Percentiles rank a stretch among this genome's conserved stretches.
phyloP scores from a whole-genome alignment of 1,140 invertebrate species.

The Drosophila neocordata region DNA sequence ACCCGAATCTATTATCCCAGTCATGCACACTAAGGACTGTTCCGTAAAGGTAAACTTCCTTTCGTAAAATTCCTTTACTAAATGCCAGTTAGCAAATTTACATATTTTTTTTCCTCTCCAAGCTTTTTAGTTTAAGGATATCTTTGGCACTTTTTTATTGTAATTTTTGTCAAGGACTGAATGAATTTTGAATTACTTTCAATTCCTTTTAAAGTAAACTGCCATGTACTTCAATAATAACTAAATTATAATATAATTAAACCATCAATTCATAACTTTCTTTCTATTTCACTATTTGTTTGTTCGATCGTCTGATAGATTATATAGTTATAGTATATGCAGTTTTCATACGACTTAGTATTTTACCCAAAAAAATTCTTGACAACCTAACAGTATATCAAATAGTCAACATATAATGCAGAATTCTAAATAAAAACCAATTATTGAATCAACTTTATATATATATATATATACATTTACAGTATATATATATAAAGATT shows the following conservation, averaged over 20 bases:
- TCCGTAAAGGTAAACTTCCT: not conserved
- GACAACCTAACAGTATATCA: not conserved
- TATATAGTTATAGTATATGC: not conserved
- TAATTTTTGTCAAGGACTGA: too few relatives aligned
- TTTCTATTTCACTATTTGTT: too few relatives aligned
- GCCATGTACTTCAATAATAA: too few relatives aligned
- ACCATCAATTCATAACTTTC: too few relatives aligned
- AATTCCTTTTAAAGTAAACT: too few relatives aligned
- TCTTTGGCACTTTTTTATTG: too few relatives aligned
- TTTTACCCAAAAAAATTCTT: not conserved
- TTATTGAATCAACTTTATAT: slow-evolving; percentile 25
- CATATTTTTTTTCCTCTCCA: not conserved
- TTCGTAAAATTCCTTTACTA: not conserved
- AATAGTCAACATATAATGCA: not conserved
- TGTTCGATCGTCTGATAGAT: not conserved
- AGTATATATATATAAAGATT: not conserved
- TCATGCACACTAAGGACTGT: not conserved
- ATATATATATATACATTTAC: not conserved
- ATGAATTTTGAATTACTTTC: too few relatives aligned
- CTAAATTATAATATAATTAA: too few relatives aligned
- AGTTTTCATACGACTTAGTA: not conserved
- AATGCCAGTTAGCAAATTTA: not conserved
- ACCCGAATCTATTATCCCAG: slow-evolving; percentile 7
- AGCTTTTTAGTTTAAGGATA: too few relatives aligned
- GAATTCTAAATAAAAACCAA: slow-evolving; percentile 11